These are phyloP conservation scores for Heliconius charithonia DNA, from an alignment of 2,888 invertebrate species.

Conservation along the genomic window DNA sequence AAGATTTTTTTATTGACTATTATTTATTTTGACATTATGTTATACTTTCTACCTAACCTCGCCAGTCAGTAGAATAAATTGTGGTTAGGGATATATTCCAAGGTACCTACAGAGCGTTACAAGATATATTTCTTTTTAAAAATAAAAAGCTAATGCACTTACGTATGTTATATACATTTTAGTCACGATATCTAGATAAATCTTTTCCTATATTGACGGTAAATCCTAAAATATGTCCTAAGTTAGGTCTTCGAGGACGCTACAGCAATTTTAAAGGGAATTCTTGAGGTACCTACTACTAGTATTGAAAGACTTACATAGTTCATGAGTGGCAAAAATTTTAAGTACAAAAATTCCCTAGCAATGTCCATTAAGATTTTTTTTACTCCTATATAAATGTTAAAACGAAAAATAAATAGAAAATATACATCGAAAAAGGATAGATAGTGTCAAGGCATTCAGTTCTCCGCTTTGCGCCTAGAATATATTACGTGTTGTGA, in stretches of 20 bases:
- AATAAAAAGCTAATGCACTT: background rate
- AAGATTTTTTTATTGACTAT: too few species aligned
- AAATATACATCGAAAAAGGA: too few species aligned
- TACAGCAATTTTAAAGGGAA: conserved; percentile 11
- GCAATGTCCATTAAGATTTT: background rate
- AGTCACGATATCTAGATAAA: conserved; percentile 31
- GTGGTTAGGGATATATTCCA: background rate
- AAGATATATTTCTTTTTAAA: background rate
- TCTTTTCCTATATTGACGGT: conserved; percentile 26
- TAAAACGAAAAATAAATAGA: background rate
- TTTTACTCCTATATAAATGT: background rate
- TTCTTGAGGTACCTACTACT: background rate
- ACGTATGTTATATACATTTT: background rate
- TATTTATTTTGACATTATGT: too few species aligned
- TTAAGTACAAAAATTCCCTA: background rate
- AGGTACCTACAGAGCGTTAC: background rate
- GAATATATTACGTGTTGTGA: background rate
- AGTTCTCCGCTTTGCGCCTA: background rate
- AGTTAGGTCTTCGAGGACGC: conserved; percentile 24
- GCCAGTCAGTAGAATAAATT: too few species aligned
- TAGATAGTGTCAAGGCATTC: background rate
- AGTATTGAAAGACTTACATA: background rate
- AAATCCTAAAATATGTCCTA: conserved; percentile 33
- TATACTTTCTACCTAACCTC: too few species aligned
- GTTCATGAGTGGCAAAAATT: background rate